A percentile compares a stretch with the other conserved stretches of the same genome.
Conservation (phyloP, 2,113 vertebrate species). For the Microcebus griseorufus region DNA sequence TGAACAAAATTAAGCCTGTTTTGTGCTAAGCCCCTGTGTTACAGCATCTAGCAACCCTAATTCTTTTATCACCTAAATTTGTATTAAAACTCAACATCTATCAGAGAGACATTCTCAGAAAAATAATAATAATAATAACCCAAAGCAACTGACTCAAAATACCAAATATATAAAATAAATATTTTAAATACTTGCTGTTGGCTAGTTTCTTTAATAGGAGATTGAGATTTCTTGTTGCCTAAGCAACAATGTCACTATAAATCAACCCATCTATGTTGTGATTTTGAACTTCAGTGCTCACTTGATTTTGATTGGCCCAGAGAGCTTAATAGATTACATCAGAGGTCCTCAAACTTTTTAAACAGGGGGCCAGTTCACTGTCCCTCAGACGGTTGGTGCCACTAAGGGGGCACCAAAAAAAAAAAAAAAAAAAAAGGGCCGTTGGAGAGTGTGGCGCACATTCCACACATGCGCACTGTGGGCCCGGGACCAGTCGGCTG, state of each 20-base stretch:
- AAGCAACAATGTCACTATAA: background rate
- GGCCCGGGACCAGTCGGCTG: too few relatives aligned
- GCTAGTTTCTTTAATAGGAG: background rate
- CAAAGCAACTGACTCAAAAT: background rate
- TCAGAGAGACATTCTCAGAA: background rate
- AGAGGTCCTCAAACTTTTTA: too few relatives aligned
- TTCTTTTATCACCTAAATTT: background rate
- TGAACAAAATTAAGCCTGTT: background rate
- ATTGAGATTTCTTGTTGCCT: background rate
- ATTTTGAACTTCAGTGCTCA: background rate
- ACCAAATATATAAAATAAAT: background rate
- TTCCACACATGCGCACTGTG: too few relatives aligned
- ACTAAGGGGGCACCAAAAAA: too few relatives aligned
- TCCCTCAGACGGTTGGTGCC: too few relatives aligned
- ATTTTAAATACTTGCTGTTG: background rate
- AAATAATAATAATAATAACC: background rate
- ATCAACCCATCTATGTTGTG: background rate
- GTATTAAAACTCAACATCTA: background rate
- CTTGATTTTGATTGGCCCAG: background rate
- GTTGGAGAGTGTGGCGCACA: too few relatives aligned
- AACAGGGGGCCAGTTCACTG: too few relatives aligned
- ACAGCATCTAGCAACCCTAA: background rate
- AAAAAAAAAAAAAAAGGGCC: too few relatives aligned
- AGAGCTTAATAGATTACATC: background rate
- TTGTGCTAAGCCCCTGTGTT: background rate